Conservation (phyloP, 2,888 invertebrate species). For the Melanotus villosus region DNA sequence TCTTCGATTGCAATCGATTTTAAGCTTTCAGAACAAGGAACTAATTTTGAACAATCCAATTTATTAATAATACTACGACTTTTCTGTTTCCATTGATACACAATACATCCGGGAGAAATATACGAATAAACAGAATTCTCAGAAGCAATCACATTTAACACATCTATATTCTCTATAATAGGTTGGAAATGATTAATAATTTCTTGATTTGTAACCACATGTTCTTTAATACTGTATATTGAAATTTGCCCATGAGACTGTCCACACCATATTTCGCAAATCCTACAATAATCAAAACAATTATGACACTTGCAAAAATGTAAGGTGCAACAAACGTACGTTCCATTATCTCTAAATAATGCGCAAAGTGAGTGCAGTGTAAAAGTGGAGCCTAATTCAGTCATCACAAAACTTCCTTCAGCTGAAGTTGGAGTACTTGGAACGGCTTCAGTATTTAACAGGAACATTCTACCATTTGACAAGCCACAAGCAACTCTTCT, state of each 20-base stretch:
- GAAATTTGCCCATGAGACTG: slow-evolving; percentile 85
- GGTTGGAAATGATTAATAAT: slow-evolving; percentile 75
- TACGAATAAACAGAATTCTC: slow-evolving; percentile 82
- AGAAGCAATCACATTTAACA: slow-evolving; percentile 78
- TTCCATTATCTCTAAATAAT: slow-evolving; percentile 67
- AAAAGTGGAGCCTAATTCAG: slow-evolving; percentile 81
- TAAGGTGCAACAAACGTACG: slow-evolving; percentile 55
- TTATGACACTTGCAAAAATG: not conserved
- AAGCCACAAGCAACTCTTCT: slow-evolving; percentile 87
- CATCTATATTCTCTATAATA: slow-evolving; percentile 75
- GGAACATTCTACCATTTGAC: slow-evolving; percentile 83
- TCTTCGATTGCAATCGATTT: slow-evolving; percentile 94
- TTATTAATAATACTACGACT: slow-evolving; percentile 80
- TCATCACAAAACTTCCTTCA: slow-evolving; percentile 84
- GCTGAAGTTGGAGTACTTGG: slow-evolving; percentile 75
- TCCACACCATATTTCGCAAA: slow-evolving; percentile 90
- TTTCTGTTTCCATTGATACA: slow-evolving; percentile 88
- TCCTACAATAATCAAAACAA: slow-evolving; percentile 62
- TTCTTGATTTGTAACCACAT: slow-evolving; percentile 83
- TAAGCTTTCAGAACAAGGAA: slow-evolving; percentile 92
- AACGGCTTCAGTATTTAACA: slow-evolving; percentile 76
- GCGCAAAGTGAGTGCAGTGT: slow-evolving; percentile 79
- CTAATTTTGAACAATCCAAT: slow-evolving; percentile 92
- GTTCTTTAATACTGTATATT: slow-evolving; percentile 81
- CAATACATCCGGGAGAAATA: slow-evolving; percentile 88